phyloP scores from a whole-genome alignment of 2,888 invertebrate genomes.

The Neuroscelio doddi region DNA sequence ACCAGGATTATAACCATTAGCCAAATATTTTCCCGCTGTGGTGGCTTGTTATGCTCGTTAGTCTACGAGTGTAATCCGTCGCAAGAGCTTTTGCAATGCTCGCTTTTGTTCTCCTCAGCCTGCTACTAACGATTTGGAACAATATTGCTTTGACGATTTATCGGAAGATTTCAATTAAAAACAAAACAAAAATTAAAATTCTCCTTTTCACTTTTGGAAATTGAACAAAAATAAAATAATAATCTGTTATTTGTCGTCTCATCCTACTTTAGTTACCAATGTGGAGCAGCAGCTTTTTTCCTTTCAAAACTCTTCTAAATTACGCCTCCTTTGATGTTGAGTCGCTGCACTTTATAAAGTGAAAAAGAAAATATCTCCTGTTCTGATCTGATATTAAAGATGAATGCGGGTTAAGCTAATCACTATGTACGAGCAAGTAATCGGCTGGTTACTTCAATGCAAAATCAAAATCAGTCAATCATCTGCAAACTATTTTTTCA shows the following conservation, averaged over 20 bases:
- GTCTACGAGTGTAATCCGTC: conserved; percentile 57
- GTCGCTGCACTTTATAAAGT: not conserved
- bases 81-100: conserved; percentile 51
- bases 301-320: conserved; percentile 6
- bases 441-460: conserved; percentile 8
- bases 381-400: conserved; percentile 23
- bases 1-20: conserved; percentile 63
- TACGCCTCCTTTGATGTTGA: conserved; percentile 3
- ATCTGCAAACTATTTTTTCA: conserved; percentile 33
- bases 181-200: too few species aligned
- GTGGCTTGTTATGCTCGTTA: conserved; percentile 62
- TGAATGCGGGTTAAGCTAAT: conserved; percentile 21
- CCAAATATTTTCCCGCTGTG: conserved; percentile 63
- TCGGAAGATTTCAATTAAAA: conserved; percentile 1
- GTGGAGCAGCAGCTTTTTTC: not conserved
- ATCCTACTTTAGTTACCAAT: not conserved
- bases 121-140: not conserved
- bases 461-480: conserved; percentile 39
- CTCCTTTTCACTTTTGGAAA: not conserved
- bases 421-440: conserved; percentile 8
- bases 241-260: too few species aligned
- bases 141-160: not conserved
- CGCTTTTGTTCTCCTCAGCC: conserved; percentile 52
- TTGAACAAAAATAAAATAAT: too few species aligned
- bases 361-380: conserved; percentile 22